Conservation (phyloP, 2,888 invertebrate species). For the Spilosoma lubricipeda region DNA sequence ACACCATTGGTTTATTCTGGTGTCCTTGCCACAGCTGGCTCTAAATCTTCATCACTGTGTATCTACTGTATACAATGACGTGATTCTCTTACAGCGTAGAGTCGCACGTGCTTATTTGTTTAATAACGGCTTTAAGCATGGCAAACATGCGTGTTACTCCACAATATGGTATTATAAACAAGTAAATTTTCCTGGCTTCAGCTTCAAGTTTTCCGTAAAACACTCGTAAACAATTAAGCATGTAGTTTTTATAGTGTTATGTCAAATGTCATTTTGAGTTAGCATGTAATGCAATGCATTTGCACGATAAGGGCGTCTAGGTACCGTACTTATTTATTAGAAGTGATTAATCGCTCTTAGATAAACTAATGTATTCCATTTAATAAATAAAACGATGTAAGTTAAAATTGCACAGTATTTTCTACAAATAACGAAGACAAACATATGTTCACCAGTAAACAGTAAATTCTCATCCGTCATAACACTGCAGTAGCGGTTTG, state of each 20-base stretch:
- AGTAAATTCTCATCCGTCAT: conserved; percentile 2
- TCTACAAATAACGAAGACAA: background rate
- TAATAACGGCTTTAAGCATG: conserved; percentile 3
- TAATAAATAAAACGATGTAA: background rate
- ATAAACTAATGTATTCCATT: background rate
- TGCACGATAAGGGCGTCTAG: background rate
- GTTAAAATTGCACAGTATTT: background rate
- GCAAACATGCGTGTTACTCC: conserved; percentile 6
- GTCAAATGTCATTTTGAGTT: no score
- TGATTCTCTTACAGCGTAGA: conserved; percentile 3
- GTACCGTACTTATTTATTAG: background rate
- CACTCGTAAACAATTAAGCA: no score
- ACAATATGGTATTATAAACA: no score
- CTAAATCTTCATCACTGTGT: conserved; percentile 6
- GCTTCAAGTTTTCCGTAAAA: no score
- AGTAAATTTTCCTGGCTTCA: no score
- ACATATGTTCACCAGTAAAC: background rate
- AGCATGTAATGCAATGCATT: no score
- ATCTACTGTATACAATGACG: conserved; percentile 8
- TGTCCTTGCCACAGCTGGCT: conserved; percentile 9
- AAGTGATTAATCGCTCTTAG: background rate
- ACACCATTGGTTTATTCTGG: conserved; percentile 25
- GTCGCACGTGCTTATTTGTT: conserved; percentile 13
- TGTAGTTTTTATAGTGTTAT: no score
- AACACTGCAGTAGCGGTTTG: background rate